Conservation (phyloP, 2,797 vertebrate species). For the Neolamprologus multifasciatus region DNA sequence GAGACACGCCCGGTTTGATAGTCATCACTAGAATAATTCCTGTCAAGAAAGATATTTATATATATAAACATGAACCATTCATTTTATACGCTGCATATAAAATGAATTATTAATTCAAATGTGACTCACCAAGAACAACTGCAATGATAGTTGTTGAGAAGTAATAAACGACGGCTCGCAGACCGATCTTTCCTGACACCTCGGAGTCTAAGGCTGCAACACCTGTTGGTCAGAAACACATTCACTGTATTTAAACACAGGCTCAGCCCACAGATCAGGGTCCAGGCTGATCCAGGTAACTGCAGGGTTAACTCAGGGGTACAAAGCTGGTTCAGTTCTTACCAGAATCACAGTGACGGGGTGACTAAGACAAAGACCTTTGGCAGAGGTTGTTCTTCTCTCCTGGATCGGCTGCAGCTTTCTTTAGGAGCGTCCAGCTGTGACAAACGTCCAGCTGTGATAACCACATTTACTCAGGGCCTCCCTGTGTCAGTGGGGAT, state of each 20-base stretch:
- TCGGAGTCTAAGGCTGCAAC: slow-evolving; percentile 94
- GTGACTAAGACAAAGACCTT: rapidly evolving
- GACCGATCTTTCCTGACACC: slow-evolving; percentile 91
- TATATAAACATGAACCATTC: rapidly evolving
- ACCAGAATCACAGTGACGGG: not conserved
- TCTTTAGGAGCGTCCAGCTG: rapidly evolving
- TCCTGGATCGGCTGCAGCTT: not conserved
- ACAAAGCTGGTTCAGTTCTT: not conserved
- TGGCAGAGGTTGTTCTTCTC: rapidly evolving
- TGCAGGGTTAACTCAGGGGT: rapidly evolving
- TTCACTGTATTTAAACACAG: not conserved
- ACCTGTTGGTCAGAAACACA: slow-evolving; percentile 71
- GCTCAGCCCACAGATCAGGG: rapidly evolving
- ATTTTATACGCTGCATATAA: not conserved
- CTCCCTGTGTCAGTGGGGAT: rapidly evolving
- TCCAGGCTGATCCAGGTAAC: not conserved
- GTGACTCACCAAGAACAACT: slow-evolving; percentile 85
- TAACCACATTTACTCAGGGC: not conserved
- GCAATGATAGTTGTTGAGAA: slow-evolving; percentile 91
- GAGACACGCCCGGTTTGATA: slow-evolving; percentile 92
- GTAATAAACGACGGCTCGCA: slow-evolving; percentile 90
- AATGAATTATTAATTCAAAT: rapidly evolving
- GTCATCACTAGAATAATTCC: slow-evolving; percentile 91
- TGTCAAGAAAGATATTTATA: slow-evolving; percentile 47
- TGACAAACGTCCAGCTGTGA: rapidly evolving